A percentile compares a stretch with the other conserved stretches of the same genome.
These are phyloP conservation scores for Leptatherina wallacei DNA, from an alignment of 2,797 vertebrate genomes.

Conservation along the genomic window DNA sequence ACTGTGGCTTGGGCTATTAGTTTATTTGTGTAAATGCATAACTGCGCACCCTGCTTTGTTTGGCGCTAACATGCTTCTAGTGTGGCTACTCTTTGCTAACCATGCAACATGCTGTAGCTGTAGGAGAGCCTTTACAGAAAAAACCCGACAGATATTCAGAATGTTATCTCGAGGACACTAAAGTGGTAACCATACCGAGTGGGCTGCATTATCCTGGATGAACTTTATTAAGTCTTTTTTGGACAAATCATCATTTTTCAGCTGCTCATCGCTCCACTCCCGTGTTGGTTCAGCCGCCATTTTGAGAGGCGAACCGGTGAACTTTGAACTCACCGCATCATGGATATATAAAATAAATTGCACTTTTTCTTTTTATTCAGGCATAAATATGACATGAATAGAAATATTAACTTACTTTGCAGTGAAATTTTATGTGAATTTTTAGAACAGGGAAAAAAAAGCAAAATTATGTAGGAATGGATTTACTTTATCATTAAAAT, in stretches of 20 bases:
- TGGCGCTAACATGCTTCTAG: slow-evolving; percentile 1
- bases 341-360: not conserved
- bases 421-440: too few species aligned
- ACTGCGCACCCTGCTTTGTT: not conserved
- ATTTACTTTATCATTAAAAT: too few species aligned
- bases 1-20: not conserved
- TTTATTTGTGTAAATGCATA: not conserved
- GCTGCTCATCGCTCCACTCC: slow-evolving; percentile 91
- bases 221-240: slow-evolving; percentile 96
- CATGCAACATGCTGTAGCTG: slow-evolving; percentile 28
- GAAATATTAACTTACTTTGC: too few species aligned
- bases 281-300: slow-evolving; percentile 87
- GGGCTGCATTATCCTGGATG: slow-evolving; percentile 91
- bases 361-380: too few species aligned
- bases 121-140: not conserved
- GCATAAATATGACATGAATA: too few species aligned
- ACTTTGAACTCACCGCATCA: slow-evolving; percentile 58
- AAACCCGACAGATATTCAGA: not conserved
- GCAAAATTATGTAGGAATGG: too few species aligned
- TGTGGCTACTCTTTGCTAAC: slow-evolving; percentile 35
- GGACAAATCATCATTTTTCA: slow-evolving; percentile 90
- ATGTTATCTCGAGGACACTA: fast-evolving
- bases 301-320: slow-evolving; percentile 73
- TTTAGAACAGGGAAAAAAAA: too few species aligned
- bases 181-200: slow-evolving; percentile 82